Evolutionary conservation across 2,888 invertebrate species (phyloP), one percentile per base, ranked within the genome.

Genomic region (Acanthosepion pharaonis): DNA sequence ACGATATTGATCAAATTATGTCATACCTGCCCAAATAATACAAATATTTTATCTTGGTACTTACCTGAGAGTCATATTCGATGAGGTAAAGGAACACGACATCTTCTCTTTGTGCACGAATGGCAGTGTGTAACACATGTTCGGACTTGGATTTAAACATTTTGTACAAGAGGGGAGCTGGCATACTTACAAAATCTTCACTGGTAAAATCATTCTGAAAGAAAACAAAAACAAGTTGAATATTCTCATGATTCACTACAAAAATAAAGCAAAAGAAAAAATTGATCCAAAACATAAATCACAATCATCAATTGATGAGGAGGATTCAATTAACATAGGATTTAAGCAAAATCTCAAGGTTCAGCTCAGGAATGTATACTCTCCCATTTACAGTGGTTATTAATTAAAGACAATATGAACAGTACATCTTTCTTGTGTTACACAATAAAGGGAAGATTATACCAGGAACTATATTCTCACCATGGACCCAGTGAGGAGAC

Each of bases 21-120:
- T 42, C 3, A 42, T 42, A 42, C 42, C 2, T 42, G 42, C 42
- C 42, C 42, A 42, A 42, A 42, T 42, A 42, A 42, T 42, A 42
- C 42, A 42, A 42, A 42, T 42, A 42, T 3, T 42, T 42, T 42
- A 42, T 42, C 42, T 42, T 42, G 42, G 42, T 0, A 93, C 92
- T 98, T 97, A 99, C 99, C 98, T 98, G 98, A 53, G 98, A 98
- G 97, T 98, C 98, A 97, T 98, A 98, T 97, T 99, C 99, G 94
- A 99, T 98, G 94, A 99, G 98, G 97, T 98, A 99, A 94, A 99
- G 98, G 97, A 99, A 99, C 9, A 99, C 99, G 8, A 99, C 99
- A 97, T 99, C 99, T 97, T 99, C 99, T 55, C 99, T 98, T 96
- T 98, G 98, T 51, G 99, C 98, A 78, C 99, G 98, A 48, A 99